Evolutionary conservation across 1,140 invertebrate species (phyloP).

Genomic region (Popillia japonica): DNA sequence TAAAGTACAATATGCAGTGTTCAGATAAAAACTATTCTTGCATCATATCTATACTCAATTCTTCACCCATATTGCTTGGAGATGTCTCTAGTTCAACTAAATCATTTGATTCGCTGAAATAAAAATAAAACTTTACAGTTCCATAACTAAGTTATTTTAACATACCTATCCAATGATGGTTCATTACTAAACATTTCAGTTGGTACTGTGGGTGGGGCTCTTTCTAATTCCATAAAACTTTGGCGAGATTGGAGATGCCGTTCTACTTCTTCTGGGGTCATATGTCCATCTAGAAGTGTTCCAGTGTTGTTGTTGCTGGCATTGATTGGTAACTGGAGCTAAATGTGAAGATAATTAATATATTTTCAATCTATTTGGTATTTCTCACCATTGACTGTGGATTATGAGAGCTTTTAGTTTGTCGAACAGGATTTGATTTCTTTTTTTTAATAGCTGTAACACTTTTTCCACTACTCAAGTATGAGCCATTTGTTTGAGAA

Average conservation of each 20-base stretch:
- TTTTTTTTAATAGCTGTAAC: conserved; percentile 61
- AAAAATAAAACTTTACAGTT: conserved; percentile 46
- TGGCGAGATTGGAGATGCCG: conserved; percentile 87
- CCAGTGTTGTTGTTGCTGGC: conserved; percentile 43
- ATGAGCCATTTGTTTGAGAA: conserved; percentile 44
- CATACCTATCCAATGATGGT: conserved; percentile 79
- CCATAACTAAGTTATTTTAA: conserved; percentile 11
- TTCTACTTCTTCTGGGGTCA: conserved; percentile 92
- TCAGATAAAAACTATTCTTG: conserved; percentile 49
- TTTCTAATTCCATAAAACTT: conserved; percentile 82
- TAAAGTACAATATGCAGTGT: no score
- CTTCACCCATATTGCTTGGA: conserved; percentile 74
- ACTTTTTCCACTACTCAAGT: conserved; percentile 50
- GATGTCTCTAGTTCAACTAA: conserved; percentile 79
- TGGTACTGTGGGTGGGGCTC: conserved; percentile 86
- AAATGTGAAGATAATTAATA: conserved; percentile 3
- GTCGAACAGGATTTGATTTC: conserved; percentile 54
- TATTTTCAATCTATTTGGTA: background rate
- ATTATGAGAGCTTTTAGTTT: conserved; percentile 57
- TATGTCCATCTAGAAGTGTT: conserved; percentile 76
- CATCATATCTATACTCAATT: conserved; percentile 71
- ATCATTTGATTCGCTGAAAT: conserved; percentile 81
- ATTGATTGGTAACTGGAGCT: conserved; percentile 59
- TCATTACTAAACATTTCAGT: conserved; percentile 95
- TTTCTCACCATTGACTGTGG: conserved; percentile 54